These are phyloP conservation scores for Frieseomelitta varia DNA, from an alignment of 1,140 invertebrate species.

Conservation along the genomic window DNA sequence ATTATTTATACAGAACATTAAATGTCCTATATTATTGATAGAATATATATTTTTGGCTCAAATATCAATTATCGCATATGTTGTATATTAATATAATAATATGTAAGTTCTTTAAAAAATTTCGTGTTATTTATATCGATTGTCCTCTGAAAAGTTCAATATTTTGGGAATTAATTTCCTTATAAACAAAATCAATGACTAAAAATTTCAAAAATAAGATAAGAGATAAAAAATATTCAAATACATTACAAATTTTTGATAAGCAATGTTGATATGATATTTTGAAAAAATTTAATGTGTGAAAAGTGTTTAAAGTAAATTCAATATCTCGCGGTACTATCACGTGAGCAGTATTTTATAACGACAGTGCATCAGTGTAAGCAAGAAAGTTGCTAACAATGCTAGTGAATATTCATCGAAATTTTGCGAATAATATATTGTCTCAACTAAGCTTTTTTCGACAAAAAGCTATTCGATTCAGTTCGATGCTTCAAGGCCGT, in stretches of 20 bases:
- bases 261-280: too few species aligned
- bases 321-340: background rate
- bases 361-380: too few species aligned
- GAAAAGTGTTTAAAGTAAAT: background rate
- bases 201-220: too few species aligned
- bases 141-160: background rate
- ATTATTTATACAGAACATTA: background rate
- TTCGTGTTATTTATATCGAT: background rate
- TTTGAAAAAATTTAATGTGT: background rate
- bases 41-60: background rate
- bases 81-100: too few species aligned
- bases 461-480: background rate
- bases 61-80: too few species aligned
- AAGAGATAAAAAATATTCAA: too few species aligned
- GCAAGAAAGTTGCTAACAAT: background rate
- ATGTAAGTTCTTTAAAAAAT: background rate
- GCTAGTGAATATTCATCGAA: background rate
- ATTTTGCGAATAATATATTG: background rate
- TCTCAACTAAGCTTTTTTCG: too few species aligned
- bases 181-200: too few species aligned
- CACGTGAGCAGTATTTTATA: background rate
- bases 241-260: too few species aligned
- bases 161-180: background rate
- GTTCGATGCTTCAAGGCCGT: background rate
- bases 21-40: background rate